Percentiles rank a stretch among this genome's conserved stretches.
phyloP scores from a whole-genome alignment of 2,113 vertebrate species.

The Sphaerodactylus townsendi region DNA sequence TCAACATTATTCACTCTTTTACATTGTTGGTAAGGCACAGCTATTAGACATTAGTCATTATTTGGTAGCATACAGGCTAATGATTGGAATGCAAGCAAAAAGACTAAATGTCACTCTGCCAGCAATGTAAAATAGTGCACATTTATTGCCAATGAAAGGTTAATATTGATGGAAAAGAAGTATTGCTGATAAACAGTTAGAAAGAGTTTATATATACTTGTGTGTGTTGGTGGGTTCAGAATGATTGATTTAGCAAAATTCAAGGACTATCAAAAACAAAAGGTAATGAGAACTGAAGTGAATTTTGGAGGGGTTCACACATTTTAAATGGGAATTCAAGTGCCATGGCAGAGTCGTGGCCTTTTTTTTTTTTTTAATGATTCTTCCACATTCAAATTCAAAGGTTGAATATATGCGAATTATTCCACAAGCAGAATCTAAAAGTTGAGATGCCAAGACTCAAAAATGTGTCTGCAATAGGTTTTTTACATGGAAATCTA shows the following conservation, averaged over 20 bases:
- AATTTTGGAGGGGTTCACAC: not conserved
- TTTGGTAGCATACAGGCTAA: constrained; percentile 31
- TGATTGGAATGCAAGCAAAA: constrained; percentile 44
- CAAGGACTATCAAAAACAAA: not conserved
- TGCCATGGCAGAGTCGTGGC: too few species aligned
- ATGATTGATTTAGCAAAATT: not conserved
- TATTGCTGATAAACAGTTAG: not conserved
- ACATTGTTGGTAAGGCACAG: constrained; percentile 28
- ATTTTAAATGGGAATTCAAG: too few species aligned
- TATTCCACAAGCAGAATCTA: not conserved
- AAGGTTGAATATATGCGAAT: not conserved
- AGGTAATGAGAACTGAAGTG: not conserved
- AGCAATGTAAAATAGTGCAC: constrained; percentile 22
- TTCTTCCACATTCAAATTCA: not conserved
- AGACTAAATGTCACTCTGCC: constrained; percentile 39
- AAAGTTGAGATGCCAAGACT: not conserved
- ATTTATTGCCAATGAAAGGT: constrained; percentile 36
- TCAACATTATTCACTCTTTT: constrained; percentile 31
- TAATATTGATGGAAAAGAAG: constrained; percentile 9
- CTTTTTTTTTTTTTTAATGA: too few species aligned
- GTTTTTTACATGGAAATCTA: too few species aligned
- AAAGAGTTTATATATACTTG: not conserved
- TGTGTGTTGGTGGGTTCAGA: not conserved
- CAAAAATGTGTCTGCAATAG: not conserved
- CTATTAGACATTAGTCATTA: constrained; percentile 47